These are phyloP conservation scores for Eulemur rubriventer DNA, from an alignment of 2,797 vertebrate genomes.

Conservation along the genomic window DNA sequence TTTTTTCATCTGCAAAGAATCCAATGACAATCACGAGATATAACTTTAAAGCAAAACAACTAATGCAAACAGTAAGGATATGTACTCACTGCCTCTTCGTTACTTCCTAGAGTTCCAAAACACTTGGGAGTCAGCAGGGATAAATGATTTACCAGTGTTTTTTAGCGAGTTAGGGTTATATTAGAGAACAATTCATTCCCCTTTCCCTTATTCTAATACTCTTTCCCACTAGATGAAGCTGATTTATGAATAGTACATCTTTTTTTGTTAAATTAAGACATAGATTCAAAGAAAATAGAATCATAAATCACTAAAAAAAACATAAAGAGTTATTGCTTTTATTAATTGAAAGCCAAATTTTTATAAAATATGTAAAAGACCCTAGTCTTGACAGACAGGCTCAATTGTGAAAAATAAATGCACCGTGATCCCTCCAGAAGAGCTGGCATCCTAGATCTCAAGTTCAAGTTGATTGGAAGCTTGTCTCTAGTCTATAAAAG, in stretches of 20 bases:
- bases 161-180: background rate
- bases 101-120: background rate
- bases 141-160: background rate
- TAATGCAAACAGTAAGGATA: background rate
- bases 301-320: background rate
- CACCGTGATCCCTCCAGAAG: background rate
- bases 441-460: background rate
- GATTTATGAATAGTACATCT: background rate
- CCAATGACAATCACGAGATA: background rate
- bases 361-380: slow-evolving; percentile 6
- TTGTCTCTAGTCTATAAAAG: background rate
- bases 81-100: background rate
- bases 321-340: background rate
- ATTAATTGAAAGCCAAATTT: background rate
- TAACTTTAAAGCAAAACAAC: background rate
- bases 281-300: slow-evolving; percentile 23
- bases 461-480: background rate
- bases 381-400: background rate
- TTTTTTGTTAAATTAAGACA: background rate
- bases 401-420: background rate
- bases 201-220: background rate
- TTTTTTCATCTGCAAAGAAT: background rate
- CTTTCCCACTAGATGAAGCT: background rate
- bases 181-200: background rate
- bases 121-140: background rate